Percentiles rank a stretch among this genome's conserved stretches.
These are phyloP conservation scores for Chionis minor DNA, from an alignment of 2,113 vertebrate genomes.

Conservation along the genomic window DNA sequence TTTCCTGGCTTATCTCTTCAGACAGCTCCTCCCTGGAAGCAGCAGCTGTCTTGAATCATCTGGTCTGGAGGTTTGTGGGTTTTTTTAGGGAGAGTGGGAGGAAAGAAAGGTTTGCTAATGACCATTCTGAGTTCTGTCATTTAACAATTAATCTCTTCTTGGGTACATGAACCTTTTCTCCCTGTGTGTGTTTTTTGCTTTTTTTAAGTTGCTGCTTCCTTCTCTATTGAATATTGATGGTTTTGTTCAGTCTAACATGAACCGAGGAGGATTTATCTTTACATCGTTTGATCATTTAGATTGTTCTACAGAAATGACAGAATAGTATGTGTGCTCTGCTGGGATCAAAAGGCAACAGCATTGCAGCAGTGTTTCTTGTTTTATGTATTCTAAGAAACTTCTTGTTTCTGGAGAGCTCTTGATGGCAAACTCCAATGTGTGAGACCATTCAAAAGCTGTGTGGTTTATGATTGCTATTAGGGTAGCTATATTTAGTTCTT, in stretches of 20 bases:
- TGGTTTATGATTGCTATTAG: not conserved
- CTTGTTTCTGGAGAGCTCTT: not conserved
- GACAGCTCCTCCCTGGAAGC: not conserved
- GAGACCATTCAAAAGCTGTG: not conserved
- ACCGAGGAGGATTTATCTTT: not conserved
- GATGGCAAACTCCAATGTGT: not conserved
- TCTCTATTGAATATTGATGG: not conserved
- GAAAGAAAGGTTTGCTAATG: not conserved
- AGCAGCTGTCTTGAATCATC: conserved; percentile 39
- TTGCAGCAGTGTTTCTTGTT: not conserved
- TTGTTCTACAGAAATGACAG: not conserved
- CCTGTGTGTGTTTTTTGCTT: not conserved
- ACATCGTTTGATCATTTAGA: not conserved
- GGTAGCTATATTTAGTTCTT: not conserved
- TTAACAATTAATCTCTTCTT: not conserved
- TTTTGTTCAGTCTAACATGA: not conserved
- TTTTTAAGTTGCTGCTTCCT: not conserved
- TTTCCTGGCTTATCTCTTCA: conserved; percentile 38
- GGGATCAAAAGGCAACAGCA: not conserved
- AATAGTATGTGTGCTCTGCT: not conserved
- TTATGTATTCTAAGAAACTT: not conserved
- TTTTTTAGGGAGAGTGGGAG: not conserved
- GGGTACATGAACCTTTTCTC: not conserved
- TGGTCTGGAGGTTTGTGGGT: not conserved
- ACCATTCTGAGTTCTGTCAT: not conserved